These are phyloP conservation scores for Hozukius guyotensis DNA, from an alignment of 2,797 vertebrate species.

Conservation along the genomic window DNA sequence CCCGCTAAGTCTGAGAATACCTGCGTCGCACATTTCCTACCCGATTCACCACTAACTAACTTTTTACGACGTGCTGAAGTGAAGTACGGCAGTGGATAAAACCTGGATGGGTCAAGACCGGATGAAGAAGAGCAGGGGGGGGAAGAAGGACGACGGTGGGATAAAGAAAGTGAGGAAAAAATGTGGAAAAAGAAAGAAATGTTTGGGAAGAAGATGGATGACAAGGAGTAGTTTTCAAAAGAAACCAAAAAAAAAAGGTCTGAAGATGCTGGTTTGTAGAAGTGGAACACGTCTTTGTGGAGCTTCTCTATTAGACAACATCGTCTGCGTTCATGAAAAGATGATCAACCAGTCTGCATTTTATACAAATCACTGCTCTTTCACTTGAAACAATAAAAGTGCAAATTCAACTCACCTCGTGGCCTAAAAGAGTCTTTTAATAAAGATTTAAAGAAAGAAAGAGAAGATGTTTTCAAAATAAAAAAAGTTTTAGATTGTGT, in stretches of 20 bases:
- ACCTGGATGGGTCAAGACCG: background rate
- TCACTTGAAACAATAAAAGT: constrained; percentile 65
- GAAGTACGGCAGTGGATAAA: background rate
- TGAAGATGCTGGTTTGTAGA: constrained; percentile 45
- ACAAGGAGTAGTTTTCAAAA: constrained; percentile 2
- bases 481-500: constrained; percentile 37
- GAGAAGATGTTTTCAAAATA: constrained; percentile 34
- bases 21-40: constrained; percentile 65
- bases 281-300: constrained; percentile 66
- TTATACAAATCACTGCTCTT: constrained; percentile 72
- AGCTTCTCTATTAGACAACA: constrained; percentile 49
- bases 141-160: too few relatives aligned
- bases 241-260: background rate
- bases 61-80: background rate
- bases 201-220: constrained; percentile 2
- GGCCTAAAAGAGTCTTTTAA: constrained; percentile 30
- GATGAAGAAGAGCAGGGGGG: background rate
- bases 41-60: constrained; percentile 32
- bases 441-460: constrained; percentile 18
- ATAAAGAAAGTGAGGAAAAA: background rate
- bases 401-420: constrained; percentile 59
- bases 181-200: background rate
- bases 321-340: constrained; percentile 65
- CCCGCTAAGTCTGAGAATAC: constrained; percentile 65
- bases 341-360: constrained; percentile 71